Evolutionary conservation across 2,888 invertebrate genomes (phyloP).

Genomic region (Pterostichus niger): DNA sequence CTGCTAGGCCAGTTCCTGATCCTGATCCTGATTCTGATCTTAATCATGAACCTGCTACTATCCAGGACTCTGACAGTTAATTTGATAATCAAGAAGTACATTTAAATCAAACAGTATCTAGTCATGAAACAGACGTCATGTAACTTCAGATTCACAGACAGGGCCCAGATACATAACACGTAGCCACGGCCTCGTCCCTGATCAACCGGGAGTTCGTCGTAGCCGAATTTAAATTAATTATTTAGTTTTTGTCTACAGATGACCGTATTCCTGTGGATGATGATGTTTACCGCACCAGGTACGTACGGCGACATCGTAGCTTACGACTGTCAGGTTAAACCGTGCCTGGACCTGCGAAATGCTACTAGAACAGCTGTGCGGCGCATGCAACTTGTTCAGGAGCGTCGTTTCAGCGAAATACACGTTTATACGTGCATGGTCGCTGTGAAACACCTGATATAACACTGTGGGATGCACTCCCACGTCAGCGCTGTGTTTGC

Average conservation of each 20-base stretch:
- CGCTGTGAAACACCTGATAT: slow-evolving; percentile 32
- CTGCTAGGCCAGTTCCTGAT: neutral
- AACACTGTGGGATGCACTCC: slow-evolving; percentile 59
- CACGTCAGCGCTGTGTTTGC: slow-evolving; percentile 31
- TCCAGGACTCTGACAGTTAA: too few relatives aligned
- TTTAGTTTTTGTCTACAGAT: neutral
- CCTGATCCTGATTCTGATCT: neutral
- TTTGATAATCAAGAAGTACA: too few relatives aligned
- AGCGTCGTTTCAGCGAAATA: slow-evolving; percentile 19
- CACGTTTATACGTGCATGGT: slow-evolving; percentile 53
- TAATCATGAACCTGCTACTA: too few relatives aligned
- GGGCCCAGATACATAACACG: too few relatives aligned
- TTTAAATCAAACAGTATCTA: too few relatives aligned
- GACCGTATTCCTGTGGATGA: neutral
- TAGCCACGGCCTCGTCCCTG: too few relatives aligned
- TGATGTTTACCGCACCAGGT: neutral
- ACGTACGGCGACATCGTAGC: slow-evolving; percentile 24
- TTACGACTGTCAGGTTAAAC: slow-evolving; percentile 32
- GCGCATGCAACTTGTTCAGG: slow-evolving; percentile 14
- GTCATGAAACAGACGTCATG: too few relatives aligned
- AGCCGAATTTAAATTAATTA: neutral
- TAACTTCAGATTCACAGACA: too few relatives aligned
- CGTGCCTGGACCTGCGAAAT: slow-evolving; percentile 39
- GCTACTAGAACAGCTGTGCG: neutral
- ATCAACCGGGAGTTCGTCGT: neutral